phyloP scores from a whole-genome alignment of 2,888 invertebrate genomes.

The Aleiodes testaceus region DNA sequence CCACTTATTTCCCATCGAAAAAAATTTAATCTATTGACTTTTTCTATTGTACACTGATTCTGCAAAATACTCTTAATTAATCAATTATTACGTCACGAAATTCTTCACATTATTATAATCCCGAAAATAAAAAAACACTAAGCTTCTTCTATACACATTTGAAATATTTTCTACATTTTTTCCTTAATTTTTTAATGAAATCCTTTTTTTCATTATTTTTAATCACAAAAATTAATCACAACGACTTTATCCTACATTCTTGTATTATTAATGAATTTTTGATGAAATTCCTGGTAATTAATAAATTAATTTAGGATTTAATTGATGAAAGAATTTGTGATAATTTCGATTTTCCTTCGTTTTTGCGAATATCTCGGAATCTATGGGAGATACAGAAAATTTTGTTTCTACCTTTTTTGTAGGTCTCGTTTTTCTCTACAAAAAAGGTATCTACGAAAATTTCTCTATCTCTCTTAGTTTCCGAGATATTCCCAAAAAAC shows the following conservation, averaged over 20 bases:
- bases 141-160: neutral
- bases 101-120: neutral
- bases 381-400: too few species aligned
- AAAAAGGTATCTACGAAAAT: too few species aligned
- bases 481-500: too few species aligned
- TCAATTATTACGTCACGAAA: neutral
- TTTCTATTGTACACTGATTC: neutral
- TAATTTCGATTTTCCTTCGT: too few species aligned
- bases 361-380: too few species aligned
- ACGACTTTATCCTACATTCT: constrained; percentile 10
- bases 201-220: neutral
- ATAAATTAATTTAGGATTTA: too few species aligned
- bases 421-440: too few species aligned
- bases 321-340: too few species aligned
- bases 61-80: neutral
- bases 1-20: neutral
- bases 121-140: neutral
- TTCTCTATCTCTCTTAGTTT: too few species aligned
- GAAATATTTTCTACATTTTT: neutral
- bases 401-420: too few species aligned
- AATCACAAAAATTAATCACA: neutral
- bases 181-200: neutral
- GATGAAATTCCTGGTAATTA: neutral
- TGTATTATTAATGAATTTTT: neutral
- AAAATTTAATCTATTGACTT: neutral